Percentiles rank a stretch among this genome's conserved stretches.
Evolutionary conservation across 2,888 invertebrate species (phyloP).

Genomic region (Argyresthia albistria): DNA sequence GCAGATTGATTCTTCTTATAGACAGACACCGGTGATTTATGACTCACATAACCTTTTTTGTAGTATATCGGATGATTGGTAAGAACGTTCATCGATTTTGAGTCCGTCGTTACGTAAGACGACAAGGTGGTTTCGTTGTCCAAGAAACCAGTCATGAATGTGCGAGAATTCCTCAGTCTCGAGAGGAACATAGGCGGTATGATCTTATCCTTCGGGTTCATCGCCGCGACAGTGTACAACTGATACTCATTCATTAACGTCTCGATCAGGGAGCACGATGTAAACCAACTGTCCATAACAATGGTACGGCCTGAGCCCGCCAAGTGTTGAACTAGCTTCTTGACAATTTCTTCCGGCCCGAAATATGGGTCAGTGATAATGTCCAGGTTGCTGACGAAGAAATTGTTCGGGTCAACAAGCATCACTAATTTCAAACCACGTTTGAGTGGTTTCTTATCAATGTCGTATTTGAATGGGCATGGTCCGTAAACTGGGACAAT

Average conservation of each 20-base stretch:
- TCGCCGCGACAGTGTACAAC: constrained; percentile 38
- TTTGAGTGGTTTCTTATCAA: constrained; percentile 42
- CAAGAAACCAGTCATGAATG: constrained; percentile 44
- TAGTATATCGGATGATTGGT: constrained; percentile 50
- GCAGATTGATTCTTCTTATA: constrained; percentile 51
- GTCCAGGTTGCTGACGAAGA: constrained; percentile 55
- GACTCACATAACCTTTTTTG: constrained; percentile 32
- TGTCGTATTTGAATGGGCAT: constrained; percentile 55
- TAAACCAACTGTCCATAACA: constrained; percentile 53
- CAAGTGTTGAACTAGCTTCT: constrained; percentile 47
- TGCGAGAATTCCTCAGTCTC: constrained; percentile 30
- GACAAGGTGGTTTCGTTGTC: constrained; percentile 37
- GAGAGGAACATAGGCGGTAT: constrained; percentile 50
- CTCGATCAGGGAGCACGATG: constrained; percentile 34
- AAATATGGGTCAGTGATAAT: constrained; percentile 51
- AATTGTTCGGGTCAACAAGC: constrained; percentile 48
- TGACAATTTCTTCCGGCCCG: constrained; percentile 37
- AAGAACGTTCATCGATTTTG: constrained; percentile 41
- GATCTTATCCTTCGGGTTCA: constrained; percentile 37
- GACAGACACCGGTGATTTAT: constrained; percentile 35
- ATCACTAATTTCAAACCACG: constrained; percentile 52
- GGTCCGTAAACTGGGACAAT: constrained; percentile 54
- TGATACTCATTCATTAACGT: constrained; percentile 34
- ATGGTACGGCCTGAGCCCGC: constrained; percentile 40
- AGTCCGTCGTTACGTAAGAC: constrained; percentile 39